Evolutionary conservation across 1,140 invertebrate genomes (phyloP).

Genomic region (Drosophila carrolli): DNA sequence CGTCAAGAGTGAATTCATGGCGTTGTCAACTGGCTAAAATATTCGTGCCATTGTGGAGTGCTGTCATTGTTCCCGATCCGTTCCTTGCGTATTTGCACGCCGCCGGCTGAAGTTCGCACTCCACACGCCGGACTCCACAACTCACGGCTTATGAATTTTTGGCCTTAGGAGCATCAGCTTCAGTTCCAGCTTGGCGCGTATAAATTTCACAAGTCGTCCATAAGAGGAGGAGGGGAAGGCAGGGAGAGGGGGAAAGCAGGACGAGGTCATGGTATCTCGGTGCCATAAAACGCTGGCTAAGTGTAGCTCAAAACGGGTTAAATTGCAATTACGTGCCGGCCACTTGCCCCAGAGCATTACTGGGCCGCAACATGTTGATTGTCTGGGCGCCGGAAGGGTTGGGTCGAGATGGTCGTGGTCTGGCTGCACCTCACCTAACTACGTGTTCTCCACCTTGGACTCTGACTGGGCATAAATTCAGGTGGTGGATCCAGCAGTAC

Average conservation of each 20-base stretch:
- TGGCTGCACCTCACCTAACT: constrained; percentile 25
- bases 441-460: constrained; percentile 27
- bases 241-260: background rate
- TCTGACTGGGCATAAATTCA: constrained; percentile 59
- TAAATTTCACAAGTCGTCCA: constrained; percentile 43
- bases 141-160: constrained; percentile 52
- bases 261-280: constrained; percentile 22
- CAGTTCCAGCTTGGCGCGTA: constrained; percentile 28
- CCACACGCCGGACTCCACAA: constrained; percentile 6
- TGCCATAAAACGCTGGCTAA: constrained; percentile 42
- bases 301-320: constrained; percentile 49
- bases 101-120: constrained; percentile 25
- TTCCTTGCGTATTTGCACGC: constrained; percentile 24
- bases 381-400: constrained; percentile 28
- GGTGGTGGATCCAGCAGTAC: background rate
- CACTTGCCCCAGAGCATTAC: constrained; percentile 55
- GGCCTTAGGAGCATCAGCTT: constrained; percentile 33
- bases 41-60: constrained; percentile 8
- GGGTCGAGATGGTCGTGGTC: background rate
- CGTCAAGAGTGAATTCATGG: constrained; percentile 26
- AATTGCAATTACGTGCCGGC: constrained; percentile 69
- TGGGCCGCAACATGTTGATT: constrained; percentile 63
- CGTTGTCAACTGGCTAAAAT: constrained; percentile 38
- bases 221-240: background rate
- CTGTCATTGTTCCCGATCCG: constrained; percentile 26